Percentiles rank a stretch among this genome's conserved stretches.
Evolutionary conservation across 92 coral and sea anemone species (phyloP).

Genomic region (Paramuricea clavata): DNA sequence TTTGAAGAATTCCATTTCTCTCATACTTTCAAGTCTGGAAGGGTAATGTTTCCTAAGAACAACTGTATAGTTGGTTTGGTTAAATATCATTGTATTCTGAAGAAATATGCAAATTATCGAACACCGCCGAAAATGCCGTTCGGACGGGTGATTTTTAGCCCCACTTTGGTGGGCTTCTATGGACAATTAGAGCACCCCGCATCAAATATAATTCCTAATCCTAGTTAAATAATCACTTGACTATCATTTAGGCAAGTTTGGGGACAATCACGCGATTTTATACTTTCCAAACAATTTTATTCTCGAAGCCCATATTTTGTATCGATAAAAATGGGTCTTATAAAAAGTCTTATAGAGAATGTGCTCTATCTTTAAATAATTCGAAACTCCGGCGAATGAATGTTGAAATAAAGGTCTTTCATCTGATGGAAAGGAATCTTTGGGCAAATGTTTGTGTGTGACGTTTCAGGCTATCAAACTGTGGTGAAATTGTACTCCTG

Average conservation of each 20-base stretch:
- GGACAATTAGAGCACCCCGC: not conserved
- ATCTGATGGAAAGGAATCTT: conserved; percentile 25
- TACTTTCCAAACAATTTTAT: not conserved
- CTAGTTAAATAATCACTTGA: not conserved
- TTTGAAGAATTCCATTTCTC: not conserved
- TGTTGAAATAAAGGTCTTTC: conserved; percentile 31
- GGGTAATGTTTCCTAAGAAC: conserved; percentile 14
- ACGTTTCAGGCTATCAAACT: conserved; percentile 42
- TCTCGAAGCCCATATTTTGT: not conserved
- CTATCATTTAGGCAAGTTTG: not conserved
- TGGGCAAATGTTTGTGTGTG: conserved; percentile 64
- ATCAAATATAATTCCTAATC: not conserved
- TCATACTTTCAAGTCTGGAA: conserved; percentile 7
- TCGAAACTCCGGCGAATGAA: not conserved
- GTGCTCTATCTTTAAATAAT: conserved; percentile 7
- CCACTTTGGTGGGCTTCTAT: not conserved
- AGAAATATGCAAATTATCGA: conserved; percentile 9
- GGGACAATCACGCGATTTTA: not conserved
- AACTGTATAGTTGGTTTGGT: not conserved
- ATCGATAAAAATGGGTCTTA: conserved; percentile 17
- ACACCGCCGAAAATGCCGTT: not conserved
- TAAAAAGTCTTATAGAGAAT: not conserved
- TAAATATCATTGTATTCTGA: not conserved
- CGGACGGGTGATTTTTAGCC: not conserved
- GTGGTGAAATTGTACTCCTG: conserved; percentile 35